These are phyloP conservation scores for Maconellicoccus hirsutus DNA, from an alignment of 1,140 invertebrate genomes.

Conservation along the genomic window DNA sequence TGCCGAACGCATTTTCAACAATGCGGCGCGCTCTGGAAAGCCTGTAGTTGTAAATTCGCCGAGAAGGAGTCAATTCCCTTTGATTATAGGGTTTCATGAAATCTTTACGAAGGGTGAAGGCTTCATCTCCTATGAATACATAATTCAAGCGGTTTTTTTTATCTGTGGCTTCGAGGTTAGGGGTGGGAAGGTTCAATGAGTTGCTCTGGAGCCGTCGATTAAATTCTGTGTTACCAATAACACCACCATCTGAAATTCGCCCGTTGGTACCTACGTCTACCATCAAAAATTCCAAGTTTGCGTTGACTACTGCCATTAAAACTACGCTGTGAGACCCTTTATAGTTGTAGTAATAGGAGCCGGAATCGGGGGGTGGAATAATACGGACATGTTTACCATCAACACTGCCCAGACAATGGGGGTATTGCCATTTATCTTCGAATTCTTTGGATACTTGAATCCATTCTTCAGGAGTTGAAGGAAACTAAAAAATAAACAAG, in stretches of 20 bases:
- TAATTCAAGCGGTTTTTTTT: not conserved
- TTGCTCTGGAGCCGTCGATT: not conserved
- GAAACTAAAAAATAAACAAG: conserved; percentile 30
- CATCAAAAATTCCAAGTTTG: conserved; percentile 35
- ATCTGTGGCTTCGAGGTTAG: not conserved
- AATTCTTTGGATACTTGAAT: conserved; percentile 33
- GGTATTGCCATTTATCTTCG: conserved; percentile 37
- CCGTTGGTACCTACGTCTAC: conserved; percentile 34
- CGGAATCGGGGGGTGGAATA: conserved; percentile 29
- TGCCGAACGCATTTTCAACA: conserved; percentile 40
- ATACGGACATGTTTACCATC: conserved; percentile 38
- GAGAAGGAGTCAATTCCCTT: conserved; percentile 3
- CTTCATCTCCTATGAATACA: conserved; percentile 27
- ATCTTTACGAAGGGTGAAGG: conserved; percentile 25
- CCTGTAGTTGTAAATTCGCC: conserved; percentile 39
- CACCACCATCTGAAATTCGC: conserved; percentile 28
- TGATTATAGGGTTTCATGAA: conserved; percentile 27
- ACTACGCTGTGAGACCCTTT: conserved; percentile 35
- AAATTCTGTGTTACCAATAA: conserved; percentile 17
- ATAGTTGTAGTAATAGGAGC: conserved; percentile 35
- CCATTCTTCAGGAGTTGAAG: conserved; percentile 29
- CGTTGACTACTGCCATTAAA: conserved; percentile 33
- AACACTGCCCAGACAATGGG: too few relatives aligned
- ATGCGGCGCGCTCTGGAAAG: conserved; percentile 34
- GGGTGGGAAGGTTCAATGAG: not conserved